phyloP scores from a whole-genome alignment of 2,113 vertebrate genomes.

The Paradisaea rubra region DNA sequence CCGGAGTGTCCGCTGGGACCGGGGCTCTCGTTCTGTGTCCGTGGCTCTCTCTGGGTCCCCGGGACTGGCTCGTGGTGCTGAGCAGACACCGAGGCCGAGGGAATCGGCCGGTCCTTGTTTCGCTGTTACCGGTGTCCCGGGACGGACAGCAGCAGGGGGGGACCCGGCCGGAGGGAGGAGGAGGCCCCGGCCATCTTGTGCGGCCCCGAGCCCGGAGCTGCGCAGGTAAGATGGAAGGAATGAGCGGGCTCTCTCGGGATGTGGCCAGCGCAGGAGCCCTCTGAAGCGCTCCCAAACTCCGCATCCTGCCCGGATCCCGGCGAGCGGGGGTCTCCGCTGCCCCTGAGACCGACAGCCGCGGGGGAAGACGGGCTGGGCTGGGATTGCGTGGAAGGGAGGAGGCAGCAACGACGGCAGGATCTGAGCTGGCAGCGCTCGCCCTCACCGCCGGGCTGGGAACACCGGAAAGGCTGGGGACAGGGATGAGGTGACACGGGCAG shows the following conservation, averaged over 20 bases:
- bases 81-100: not conserved
- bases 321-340: not conserved
- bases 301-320: not conserved
- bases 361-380: not conserved
- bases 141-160: not conserved
- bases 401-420: not conserved
- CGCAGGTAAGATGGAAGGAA: not conserved
- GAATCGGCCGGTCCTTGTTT: not conserved
- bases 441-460: not conserved
- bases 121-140: not conserved
- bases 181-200: slow-evolving; percentile 1
- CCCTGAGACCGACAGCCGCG: not conserved
- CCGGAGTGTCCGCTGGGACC: not conserved
- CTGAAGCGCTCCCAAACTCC: not conserved
- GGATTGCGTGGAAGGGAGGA: not conserved
- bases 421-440: not conserved
- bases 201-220: not conserved
- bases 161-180: not conserved
- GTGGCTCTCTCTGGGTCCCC: not conserved
- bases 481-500: not conserved
- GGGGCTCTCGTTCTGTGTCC: not conserved
- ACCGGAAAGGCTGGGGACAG: not conserved
- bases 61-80: not conserved
- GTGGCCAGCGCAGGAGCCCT: not conserved
- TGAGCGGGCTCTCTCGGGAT: not conserved